Evolutionary conservation across 2,113 vertebrate species (phyloP).

Genomic region (Variabilichromis moorii): DNA sequence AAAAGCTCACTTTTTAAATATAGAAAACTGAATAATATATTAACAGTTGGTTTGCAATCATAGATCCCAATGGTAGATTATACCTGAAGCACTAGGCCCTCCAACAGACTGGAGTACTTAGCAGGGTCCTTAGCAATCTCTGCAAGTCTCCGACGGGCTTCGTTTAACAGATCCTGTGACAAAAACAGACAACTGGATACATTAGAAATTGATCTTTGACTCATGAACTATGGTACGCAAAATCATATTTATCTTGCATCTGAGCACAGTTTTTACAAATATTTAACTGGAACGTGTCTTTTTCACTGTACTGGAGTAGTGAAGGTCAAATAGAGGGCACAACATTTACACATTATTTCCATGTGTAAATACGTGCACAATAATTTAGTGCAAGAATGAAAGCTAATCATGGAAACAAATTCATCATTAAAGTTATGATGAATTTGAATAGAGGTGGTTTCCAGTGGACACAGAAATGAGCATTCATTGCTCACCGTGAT

Average conservation of each 20-base stretch:
- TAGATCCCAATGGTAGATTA: not conserved
- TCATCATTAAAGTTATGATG: not conserved
- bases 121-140: conserved; percentile 79
- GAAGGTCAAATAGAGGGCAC: not conserved
- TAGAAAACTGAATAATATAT: not conserved
- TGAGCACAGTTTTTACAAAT: not conserved
- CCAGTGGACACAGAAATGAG: not conserved
- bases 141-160: conserved; percentile 81
- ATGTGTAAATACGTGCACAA: not conserved
- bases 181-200: not conserved
- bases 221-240: not conserved
- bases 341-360: not conserved
- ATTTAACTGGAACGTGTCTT: not conserved
- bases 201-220: not conserved
- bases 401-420: not conserved
- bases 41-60: not conserved
- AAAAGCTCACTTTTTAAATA: not conserved
- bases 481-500: conserved; percentile 77
- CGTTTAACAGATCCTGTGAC: conserved; percentile 82
- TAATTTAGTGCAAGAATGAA: not conserved
- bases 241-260: not conserved
- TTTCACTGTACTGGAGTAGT: not conserved
- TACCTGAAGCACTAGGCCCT: conserved; percentile 91
- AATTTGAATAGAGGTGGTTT: not conserved
- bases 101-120: conserved; percentile 80